These are phyloP conservation scores for Babylonia areolata DNA, from an alignment of 1,140 invertebrate species.

Conservation along the genomic window DNA sequence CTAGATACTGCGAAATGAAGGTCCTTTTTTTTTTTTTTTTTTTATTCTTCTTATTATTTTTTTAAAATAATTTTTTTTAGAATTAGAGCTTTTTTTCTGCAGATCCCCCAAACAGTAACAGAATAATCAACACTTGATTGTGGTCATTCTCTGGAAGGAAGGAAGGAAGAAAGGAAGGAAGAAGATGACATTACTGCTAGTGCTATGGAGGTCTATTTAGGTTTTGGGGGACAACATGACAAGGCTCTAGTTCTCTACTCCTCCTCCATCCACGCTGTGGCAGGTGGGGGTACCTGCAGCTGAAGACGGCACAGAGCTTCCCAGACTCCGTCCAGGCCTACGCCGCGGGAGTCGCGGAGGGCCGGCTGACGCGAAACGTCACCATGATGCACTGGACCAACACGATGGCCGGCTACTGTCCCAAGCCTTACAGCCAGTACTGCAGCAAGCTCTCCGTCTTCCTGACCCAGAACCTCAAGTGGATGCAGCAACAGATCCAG, in stretches of 20 bases:
- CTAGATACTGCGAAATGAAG: too few species aligned
- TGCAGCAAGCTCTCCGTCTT: slow-evolving; percentile 83
- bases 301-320: slow-evolving; percentile 60
- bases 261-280: too few species aligned
- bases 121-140: too few species aligned
- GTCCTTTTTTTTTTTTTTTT: background rate
- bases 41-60: background rate
- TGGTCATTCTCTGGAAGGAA: too few species aligned
- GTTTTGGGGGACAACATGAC: too few species aligned
- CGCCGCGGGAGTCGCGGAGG: slow-evolving; percentile 92
- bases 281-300: slow-evolving; percentile 73
- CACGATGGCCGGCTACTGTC: slow-evolving; percentile 81
- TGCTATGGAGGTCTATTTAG: too few species aligned
- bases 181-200: too few species aligned
- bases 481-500: slow-evolving; percentile 80
- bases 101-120: too few species aligned
- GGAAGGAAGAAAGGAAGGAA: too few species aligned
- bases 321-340: slow-evolving; percentile 85
- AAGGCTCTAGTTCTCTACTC: background rate
- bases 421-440: slow-evolving; percentile 79
- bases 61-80: background rate
- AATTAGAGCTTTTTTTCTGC: too few species aligned
- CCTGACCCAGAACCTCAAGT: slow-evolving; percentile 77
- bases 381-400: slow-evolving; percentile 83
- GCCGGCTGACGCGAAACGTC: slow-evolving; percentile 77